Evolutionary conservation across 2,113 vertebrate genomes (phyloP).

Genomic region (Marcusenius ussheri): DNA sequence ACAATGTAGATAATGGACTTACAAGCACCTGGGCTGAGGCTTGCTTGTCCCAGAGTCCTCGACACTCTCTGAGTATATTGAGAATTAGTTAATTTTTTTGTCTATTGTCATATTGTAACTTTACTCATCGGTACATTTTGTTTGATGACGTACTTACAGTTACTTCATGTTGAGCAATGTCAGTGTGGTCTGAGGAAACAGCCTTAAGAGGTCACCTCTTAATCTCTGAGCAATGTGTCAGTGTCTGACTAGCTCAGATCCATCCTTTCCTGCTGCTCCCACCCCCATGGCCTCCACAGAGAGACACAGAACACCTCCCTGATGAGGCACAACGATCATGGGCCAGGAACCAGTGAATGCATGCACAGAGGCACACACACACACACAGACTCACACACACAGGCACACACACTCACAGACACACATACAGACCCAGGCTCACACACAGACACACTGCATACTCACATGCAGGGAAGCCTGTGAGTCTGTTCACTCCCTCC

Average conservation of each 20-base stretch:
- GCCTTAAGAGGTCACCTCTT: neutral
- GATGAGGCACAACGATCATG: slow-evolving; percentile 47
- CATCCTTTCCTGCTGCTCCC: neutral
- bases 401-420: neutral
- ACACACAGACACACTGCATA: neutral
- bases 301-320: slow-evolving; percentile 40
- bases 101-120: neutral
- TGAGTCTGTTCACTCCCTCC: neutral
- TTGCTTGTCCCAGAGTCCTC: neutral
- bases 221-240: neutral
- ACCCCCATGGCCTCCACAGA: neutral
- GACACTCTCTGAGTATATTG: neutral
- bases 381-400: neutral
- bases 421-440: neutral
- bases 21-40: neutral
- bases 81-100: neutral
- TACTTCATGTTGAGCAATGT: neutral
- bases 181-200: neutral
- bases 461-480: neutral
- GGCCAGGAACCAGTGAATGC: slow-evolving; percentile 15
- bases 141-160: neutral
- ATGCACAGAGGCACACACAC: slow-evolving; percentile 8
- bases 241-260: neutral
- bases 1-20: neutral
- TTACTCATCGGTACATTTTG: neutral